Conservation (phyloP, 2,888 invertebrate genomes). For the Tetragonula carbonaria region DNA sequence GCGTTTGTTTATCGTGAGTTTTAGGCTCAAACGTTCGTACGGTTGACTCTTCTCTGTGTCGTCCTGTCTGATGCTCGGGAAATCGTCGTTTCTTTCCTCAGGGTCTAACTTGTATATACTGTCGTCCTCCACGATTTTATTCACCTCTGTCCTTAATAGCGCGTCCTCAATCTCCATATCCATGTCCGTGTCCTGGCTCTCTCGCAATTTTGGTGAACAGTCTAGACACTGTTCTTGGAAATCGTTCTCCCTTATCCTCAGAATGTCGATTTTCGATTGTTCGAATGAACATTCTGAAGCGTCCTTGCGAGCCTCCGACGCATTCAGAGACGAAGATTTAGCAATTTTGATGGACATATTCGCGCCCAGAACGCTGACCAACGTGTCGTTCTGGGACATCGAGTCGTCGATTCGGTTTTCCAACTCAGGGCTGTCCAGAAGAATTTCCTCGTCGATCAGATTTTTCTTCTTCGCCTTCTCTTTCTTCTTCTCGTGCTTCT, state of each 20-base stretch:
- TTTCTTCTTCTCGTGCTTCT: constrained; percentile 47
- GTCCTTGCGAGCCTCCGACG: background rate
- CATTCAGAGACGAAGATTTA: background rate
- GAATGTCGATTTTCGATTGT: background rate
- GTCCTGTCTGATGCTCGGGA: background rate
- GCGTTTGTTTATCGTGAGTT: constrained; percentile 43
- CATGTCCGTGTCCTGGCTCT: background rate
- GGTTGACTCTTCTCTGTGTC: background rate
- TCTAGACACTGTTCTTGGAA: background rate
- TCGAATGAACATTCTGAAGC: background rate
- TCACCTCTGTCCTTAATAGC: background rate
- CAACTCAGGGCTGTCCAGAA: constrained; percentile 52
- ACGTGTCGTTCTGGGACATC: background rate
- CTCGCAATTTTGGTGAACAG: background rate
- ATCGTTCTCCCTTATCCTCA: background rate
- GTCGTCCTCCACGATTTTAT: background rate
- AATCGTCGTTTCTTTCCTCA: constrained; percentile 5
- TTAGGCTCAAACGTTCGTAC: constrained; percentile 41
- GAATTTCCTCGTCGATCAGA: constrained; percentile 76
- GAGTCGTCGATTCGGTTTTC: constrained; percentile 27
- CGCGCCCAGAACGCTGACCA: background rate
- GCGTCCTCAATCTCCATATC: background rate
- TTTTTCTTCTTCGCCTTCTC: constrained; percentile 72
- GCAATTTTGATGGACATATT: constrained; percentile 17
- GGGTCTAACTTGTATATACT: background rate